Evolutionary conservation across 2,113 vertebrate species (phyloP).

Genomic region (Anguilla rostrata): DNA sequence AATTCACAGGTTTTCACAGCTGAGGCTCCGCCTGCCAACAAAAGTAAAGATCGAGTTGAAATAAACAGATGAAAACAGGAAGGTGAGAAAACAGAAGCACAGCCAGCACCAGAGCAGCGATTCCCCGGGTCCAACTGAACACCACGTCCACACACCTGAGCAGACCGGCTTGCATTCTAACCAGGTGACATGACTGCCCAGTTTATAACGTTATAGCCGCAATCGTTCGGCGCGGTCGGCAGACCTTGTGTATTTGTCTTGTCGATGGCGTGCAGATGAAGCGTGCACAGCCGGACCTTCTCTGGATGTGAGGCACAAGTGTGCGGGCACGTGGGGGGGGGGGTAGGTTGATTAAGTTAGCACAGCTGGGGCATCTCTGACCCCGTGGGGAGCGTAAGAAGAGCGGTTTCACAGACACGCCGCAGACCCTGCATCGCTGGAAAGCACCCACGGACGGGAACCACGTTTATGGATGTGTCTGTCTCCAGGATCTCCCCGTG

Average conservation of each 20-base stretch:
- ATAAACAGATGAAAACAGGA: constrained; percentile 32
- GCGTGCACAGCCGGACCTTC: not conserved
- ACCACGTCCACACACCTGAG: not conserved
- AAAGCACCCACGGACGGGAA: not conserved
- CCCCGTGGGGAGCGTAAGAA: not conserved
- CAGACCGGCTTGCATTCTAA: not conserved
- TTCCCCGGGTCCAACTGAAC: not conserved
- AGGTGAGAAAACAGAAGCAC: not conserved
- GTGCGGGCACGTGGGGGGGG: not conserved
- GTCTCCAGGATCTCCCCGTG: not conserved
- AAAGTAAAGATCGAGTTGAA: not conserved
- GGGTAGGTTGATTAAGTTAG: not conserved
- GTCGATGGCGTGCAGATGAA: not conserved
- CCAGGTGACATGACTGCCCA: not conserved
- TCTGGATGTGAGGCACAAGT: not conserved
- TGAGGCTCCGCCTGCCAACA: constrained; percentile 38
- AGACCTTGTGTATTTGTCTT: not conserved
- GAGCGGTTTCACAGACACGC: not conserved
- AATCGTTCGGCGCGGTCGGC: not conserved
- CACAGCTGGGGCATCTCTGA: not conserved
- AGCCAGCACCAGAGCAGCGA: not conserved
- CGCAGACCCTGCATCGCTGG: not conserved
- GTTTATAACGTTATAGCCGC: not conserved
- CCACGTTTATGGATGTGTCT: not conserved
- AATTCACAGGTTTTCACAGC: constrained; percentile 56